Evolutionary conservation across 2,888 invertebrate species (phyloP).

Genomic region (Agrotis puta): DNA sequence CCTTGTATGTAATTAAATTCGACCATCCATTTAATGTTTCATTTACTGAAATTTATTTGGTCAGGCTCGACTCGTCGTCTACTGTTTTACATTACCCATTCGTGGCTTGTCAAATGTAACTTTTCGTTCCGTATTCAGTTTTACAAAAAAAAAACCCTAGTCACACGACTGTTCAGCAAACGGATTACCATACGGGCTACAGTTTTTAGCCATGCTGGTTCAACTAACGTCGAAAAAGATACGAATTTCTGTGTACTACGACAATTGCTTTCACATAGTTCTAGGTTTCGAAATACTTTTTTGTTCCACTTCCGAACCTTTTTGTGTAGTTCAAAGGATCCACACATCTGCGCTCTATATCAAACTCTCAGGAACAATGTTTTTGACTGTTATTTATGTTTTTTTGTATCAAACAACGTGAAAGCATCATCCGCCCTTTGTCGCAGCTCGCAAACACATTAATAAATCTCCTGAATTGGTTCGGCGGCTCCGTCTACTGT

Average conservation of each 20-base stretch:
- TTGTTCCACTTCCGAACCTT: slow-evolving; percentile 50
- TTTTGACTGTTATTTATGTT: slow-evolving; percentile 76
- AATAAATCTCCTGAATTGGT: slow-evolving; percentile 80
- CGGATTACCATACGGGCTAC: slow-evolving; percentile 47
- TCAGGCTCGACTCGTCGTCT: not conserved
- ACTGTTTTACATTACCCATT: slow-evolving; percentile 25
- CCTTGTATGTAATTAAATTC: slow-evolving; percentile 18
- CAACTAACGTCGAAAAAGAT: slow-evolving; percentile 35
- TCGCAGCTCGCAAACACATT: slow-evolving; percentile 77
- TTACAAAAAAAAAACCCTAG: slow-evolving; percentile 23
- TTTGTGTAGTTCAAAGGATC: slow-evolving; percentile 64
- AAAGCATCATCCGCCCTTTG: slow-evolving; percentile 67
- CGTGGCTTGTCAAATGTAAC: not conserved
- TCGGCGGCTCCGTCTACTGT: slow-evolving; percentile 63
- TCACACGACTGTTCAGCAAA: slow-evolving; percentile 23
- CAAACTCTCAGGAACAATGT: slow-evolving; percentile 68
- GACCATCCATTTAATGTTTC: slow-evolving; percentile 15
- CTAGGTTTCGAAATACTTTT: slow-evolving; percentile 35
- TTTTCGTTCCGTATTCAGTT: slow-evolving; percentile 22
- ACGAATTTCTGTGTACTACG: slow-evolving; percentile 35
- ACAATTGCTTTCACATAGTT: slow-evolving; percentile 40
- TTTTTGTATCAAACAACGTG: slow-evolving; percentile 70
- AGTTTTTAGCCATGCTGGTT: slow-evolving; percentile 38
- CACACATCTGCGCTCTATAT: slow-evolving; percentile 62
- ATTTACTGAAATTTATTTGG: slow-evolving; percentile 1